Evolutionary conservation across 2,797 vertebrate species (phyloP).

Genomic region (Podarcis lilfordi): DNA sequence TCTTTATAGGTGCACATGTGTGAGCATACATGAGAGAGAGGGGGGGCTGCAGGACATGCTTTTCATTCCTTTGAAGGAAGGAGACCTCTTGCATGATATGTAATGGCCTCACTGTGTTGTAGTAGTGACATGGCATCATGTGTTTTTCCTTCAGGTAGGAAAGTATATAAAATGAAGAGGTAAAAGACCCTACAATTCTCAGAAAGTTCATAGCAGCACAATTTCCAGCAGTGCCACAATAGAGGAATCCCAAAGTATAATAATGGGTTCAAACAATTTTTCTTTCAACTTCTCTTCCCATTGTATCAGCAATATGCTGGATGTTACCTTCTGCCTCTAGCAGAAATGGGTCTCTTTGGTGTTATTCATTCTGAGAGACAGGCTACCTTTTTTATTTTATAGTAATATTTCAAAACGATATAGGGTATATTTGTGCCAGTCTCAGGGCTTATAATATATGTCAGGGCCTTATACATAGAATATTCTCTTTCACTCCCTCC

Average conservation of each 20-base stretch:
- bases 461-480: not conserved
- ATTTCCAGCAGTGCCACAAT: not conserved
- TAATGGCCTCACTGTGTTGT: not conserved
- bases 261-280: not conserved
- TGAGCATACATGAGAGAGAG: no score
- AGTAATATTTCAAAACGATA: not conserved
- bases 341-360: not conserved
- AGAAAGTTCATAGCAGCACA: not conserved
- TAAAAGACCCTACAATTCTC: not conserved
- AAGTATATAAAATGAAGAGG: not conserved
- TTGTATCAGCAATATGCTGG: not conserved
- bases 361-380: not conserved
- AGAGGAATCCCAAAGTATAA: conserved; percentile 1
- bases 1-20: not conserved
- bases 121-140: not conserved
- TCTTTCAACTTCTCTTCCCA: conserved; percentile 3
- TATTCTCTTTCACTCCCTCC: not conserved
- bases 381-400: not conserved
- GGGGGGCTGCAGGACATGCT: not conserved
- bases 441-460: not conserved
- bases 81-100: not conserved
- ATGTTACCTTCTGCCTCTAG: not conserved
- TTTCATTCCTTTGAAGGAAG: not conserved
- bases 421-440: not conserved
- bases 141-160: conserved; percentile 1